Evolutionary conservation across 2,888 invertebrate species (phyloP).

Genomic region (Schizaphis graminum): DNA sequence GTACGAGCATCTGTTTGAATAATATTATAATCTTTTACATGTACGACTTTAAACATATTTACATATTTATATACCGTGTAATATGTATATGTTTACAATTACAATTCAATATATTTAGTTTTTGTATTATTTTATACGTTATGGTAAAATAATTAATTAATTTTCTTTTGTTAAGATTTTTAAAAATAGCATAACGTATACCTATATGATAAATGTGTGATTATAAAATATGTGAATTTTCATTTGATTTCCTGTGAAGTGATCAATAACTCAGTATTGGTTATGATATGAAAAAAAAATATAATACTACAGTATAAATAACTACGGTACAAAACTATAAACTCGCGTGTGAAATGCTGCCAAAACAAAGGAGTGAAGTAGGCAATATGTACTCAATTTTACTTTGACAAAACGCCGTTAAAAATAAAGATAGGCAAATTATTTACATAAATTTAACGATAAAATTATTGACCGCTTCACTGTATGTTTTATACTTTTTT

Average conservation of each 20-base stretch:
- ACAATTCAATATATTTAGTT: background rate
- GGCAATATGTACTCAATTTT: background rate
- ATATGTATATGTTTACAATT: background rate
- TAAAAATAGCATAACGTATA: background rate
- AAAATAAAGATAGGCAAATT: background rate
- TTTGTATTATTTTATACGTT: background rate
- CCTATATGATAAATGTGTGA: background rate
- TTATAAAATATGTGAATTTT: background rate
- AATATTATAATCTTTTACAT: conserved; percentile 2
- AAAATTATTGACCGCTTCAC: background rate
- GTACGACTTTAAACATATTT: background rate
- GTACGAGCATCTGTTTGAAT: conserved; percentile 16
- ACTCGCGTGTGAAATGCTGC: background rate
- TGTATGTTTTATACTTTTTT: background rate
- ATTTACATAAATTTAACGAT: background rate
- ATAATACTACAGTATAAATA: too few species aligned
- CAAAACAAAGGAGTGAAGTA: background rate
- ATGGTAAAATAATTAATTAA: background rate
- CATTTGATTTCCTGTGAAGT: background rate
- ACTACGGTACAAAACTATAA: background rate
- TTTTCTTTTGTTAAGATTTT: background rate
- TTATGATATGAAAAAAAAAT: background rate
- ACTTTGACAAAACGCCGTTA: background rate
- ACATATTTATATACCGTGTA: background rate
- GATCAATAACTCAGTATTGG: background rate